Percentiles rank a stretch among this genome's conserved stretches.
Evolutionary conservation across 2,113 vertebrate species (phyloP).

Genomic region (Thinocorus orbignyianus): DNA sequence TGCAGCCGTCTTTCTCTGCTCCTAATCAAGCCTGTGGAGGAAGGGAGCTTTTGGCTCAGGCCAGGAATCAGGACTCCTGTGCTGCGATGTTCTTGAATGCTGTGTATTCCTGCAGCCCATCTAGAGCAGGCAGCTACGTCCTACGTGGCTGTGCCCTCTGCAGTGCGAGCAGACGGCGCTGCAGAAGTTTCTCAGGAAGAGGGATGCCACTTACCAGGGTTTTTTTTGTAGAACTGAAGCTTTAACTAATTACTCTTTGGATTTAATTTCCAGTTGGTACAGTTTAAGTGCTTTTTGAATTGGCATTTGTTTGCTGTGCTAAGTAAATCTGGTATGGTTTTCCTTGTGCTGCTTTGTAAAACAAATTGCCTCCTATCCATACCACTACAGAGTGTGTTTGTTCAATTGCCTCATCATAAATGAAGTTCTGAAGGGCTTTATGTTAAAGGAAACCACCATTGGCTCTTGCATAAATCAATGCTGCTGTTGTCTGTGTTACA

Average conservation of each 20-base stretch:
- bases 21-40: neutral
- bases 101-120: neutral
- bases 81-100: neutral
- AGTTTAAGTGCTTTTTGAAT: slow-evolving; percentile 6
- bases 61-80: neutral
- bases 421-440: slow-evolving; percentile 21
- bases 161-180: fast-evolving
- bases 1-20: neutral
- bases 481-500: neutral
- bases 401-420: slow-evolving; percentile 18
- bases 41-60: neutral
- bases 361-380: slow-evolving; percentile 38
- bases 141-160: fast-evolving
- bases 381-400: neutral
- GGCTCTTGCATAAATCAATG: neutral
- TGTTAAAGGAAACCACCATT: neutral
- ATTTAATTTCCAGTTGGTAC: slow-evolving; percentile 4
- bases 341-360: neutral
- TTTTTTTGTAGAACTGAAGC: neutral
- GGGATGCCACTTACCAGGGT: neutral
- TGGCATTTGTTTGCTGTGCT: slow-evolving; percentile 23
- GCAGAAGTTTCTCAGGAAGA: neutral
- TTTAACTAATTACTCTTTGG: neutral
- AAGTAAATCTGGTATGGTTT: slow-evolving; percentile 18
- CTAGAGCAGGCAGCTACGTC: neutral